Evolutionary conservation across 2,797 vertebrate species (phyloP).

Genomic region (Cuniculus paca): DNA sequence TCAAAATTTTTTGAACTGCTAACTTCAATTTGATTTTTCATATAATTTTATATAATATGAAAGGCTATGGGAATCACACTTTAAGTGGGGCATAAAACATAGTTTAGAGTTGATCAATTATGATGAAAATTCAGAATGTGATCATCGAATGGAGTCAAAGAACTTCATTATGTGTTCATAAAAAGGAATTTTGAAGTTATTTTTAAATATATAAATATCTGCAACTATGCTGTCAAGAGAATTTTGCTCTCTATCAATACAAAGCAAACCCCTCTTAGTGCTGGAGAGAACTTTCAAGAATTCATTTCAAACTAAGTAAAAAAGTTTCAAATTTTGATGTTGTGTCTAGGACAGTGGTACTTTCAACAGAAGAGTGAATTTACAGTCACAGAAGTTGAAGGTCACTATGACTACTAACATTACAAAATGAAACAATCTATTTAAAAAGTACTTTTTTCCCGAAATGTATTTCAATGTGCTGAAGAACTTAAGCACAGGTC

Average conservation of each 20-base stretch:
- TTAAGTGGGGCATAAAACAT: conserved; percentile 25
- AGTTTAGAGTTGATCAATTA: neutral
- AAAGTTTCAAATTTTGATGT: neutral
- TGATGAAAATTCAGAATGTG: conserved; percentile 45
- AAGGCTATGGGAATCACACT: conserved; percentile 37
- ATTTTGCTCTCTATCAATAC: neutral
- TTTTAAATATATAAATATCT: conserved; percentile 38
- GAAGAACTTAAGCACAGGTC: neutral
- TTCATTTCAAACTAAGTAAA: neutral
- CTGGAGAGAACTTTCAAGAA: neutral
- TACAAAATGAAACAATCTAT: neutral
- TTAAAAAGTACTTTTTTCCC: neutral
- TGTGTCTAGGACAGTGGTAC: neutral
- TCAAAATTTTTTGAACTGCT: conserved; percentile 66
- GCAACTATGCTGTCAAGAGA: neutral
- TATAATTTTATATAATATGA: conserved; percentile 63
- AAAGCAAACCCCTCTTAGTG: neutral
- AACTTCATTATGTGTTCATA: neutral
- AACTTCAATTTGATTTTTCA: conserved; percentile 66
- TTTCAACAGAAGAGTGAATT: neutral
- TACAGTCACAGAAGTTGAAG: neutral
- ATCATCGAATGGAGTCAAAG: neutral
- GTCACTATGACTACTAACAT: neutral
- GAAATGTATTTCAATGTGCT: neutral
- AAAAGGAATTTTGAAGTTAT: neutral